These are phyloP conservation scores for Pteromalus puparum DNA, from an alignment of 1,140 invertebrate species.

Conservation along the genomic window DNA sequence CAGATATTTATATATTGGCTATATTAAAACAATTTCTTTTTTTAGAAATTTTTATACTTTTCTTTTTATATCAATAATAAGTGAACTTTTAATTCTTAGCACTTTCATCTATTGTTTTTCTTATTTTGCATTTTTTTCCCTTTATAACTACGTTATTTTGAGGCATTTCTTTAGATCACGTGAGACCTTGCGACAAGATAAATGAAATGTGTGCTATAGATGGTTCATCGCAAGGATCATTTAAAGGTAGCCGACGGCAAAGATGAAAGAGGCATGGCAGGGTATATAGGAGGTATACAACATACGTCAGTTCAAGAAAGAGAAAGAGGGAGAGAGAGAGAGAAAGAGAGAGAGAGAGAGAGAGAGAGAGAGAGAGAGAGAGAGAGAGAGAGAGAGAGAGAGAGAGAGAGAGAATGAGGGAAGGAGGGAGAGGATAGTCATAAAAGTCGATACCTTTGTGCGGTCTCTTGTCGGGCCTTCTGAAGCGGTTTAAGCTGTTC, in stretches of 20 bases:
- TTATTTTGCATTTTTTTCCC: slow-evolving; percentile 5
- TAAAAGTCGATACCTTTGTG: slow-evolving; percentile 63
- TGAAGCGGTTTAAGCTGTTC: slow-evolving; percentile 29
- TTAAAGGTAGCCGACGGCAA: slow-evolving; percentile 63
- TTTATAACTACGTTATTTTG: slow-evolving; percentile 13
- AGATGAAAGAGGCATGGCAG: slow-evolving; percentile 65
- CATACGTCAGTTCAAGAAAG: slow-evolving; percentile 7
- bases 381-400: slow-evolving; percentile 55
- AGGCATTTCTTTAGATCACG: slow-evolving; percentile 2
- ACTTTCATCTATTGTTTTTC: not conserved
- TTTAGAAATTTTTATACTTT: not conserved
- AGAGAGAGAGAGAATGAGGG: slow-evolving; percentile 57
- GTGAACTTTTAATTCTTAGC: not conserved
- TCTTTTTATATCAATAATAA: not conserved
- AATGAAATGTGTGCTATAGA: slow-evolving; percentile 67
- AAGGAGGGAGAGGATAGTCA: slow-evolving; percentile 44
- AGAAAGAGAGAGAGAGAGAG: slow-evolving; percentile 43
- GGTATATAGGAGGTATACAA: slow-evolving; percentile 14
- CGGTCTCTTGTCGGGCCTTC: slow-evolving; percentile 58
- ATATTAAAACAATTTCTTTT: too few species aligned
- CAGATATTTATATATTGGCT: too few species aligned
- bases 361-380: slow-evolving; percentile 38
- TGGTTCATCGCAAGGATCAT: slow-evolving; percentile 62
- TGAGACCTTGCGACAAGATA: slow-evolving; percentile 61
- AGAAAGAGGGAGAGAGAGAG: slow-evolving; percentile 57